phyloP scores from a whole-genome alignment of 2,113 vertebrate genomes.

The Hyperopisus bebe region DNA sequence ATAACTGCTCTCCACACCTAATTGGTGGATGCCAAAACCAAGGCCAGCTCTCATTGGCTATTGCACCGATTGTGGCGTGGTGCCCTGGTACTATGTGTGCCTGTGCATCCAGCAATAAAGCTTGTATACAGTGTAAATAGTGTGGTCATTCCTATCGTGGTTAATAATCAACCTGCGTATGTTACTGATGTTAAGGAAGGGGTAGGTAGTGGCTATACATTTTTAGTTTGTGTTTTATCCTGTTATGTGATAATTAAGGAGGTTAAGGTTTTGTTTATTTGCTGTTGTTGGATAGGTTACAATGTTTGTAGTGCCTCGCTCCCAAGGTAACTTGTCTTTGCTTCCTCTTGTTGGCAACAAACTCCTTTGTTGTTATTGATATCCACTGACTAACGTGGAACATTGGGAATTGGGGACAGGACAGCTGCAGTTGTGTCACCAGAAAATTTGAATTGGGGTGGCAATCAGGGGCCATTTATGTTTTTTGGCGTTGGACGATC shows the following conservation, averaged over 20 bases:
- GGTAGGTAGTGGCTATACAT: neutral
- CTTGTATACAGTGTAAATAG: neutral
- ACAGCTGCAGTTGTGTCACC: neutral
- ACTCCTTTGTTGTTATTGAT: neutral
- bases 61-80: neutral
- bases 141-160: neutral
- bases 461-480: neutral
- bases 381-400: neutral
- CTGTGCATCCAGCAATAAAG: neutral
- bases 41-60: neutral
- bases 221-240: neutral
- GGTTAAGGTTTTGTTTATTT: neutral
- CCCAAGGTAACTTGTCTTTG: neutral
- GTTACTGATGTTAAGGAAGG: neutral
- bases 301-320: neutral
- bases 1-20: neutral
- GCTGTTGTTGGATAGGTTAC: neutral
- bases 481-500: neutral
- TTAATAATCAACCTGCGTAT: neutral
- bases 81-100: neutral
- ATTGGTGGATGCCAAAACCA: neutral
- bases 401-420: neutral
- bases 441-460: neutral
- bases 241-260: neutral
- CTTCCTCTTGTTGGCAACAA: neutral